These are phyloP conservation scores for Prinia subflava DNA, from an alignment of 2,113 vertebrate species.

Conservation along the genomic window DNA sequence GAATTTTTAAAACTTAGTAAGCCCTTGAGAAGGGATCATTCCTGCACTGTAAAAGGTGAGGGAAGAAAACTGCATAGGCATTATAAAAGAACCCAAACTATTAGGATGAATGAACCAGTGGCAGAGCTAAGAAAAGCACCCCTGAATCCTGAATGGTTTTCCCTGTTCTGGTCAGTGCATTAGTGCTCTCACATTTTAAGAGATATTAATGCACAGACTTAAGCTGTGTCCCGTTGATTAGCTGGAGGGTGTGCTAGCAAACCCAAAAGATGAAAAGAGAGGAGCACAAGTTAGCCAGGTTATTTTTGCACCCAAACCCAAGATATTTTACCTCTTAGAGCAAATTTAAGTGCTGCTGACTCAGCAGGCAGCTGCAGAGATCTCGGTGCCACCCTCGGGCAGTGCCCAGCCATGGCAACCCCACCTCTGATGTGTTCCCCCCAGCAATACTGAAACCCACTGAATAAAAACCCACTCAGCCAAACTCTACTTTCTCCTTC, in stretches of 20 bases:
- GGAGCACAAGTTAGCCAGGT: neutral
- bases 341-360: neutral
- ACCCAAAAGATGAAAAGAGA: neutral
- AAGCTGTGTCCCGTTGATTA: neutral
- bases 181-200: neutral
- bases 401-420: neutral
- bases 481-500: neutral
- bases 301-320: neutral
- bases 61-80: neutral
- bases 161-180: neutral
- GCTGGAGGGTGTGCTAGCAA: neutral
- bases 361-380: neutral
- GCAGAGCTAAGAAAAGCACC: neutral
- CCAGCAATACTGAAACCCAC: neutral
- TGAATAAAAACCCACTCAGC: neutral
- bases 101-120: neutral
- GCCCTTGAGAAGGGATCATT: neutral
- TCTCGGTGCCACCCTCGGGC: neutral
- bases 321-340: neutral
- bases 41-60: neutral
- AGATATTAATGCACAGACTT: neutral
- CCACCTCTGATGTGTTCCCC: fast-evolving
- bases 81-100: neutral
- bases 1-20: neutral
- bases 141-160: neutral